Evolutionary conservation across 2,888 invertebrate species (phyloP).

Genomic region (Sminthurides aquaticus): DNA sequence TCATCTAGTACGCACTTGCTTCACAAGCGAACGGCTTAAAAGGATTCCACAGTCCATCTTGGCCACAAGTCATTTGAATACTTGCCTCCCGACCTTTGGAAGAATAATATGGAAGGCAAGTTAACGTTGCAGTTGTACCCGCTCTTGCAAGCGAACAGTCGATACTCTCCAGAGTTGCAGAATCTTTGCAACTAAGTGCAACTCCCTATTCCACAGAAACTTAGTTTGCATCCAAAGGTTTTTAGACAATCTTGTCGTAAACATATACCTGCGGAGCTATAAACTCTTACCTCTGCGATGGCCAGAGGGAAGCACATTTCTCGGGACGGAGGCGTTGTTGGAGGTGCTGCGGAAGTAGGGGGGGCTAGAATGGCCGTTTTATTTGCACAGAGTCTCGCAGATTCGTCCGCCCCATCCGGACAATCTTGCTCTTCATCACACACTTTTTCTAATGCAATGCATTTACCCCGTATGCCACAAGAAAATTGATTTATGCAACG

Average conservation of each 20-base stretch:
- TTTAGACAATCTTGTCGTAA: background rate
- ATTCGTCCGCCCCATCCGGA: conserved; percentile 1
- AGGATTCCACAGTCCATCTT: conserved; percentile 12
- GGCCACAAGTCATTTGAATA: conserved; percentile 12
- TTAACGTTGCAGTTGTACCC: background rate
- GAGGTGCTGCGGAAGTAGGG: background rate
- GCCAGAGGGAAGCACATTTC: background rate
- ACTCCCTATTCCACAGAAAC: conserved; percentile 6
- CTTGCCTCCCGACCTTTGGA: background rate
- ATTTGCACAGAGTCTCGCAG: background rate
- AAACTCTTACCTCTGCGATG: background rate
- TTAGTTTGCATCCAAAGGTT: background rate
- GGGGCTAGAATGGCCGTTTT: background rate
- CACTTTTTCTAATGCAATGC: background rate
- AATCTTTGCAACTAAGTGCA: background rate
- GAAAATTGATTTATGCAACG: background rate
- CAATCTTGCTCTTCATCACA: conserved; percentile 3
- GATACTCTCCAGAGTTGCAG: background rate
- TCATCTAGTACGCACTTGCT: conserved; percentile 1
- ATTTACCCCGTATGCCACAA: conserved; percentile 8
- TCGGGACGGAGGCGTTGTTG: background rate
- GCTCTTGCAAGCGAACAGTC: background rate
- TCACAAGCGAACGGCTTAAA: conserved; percentile 10
- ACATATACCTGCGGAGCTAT: too few relatives aligned
- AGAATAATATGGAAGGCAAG: conserved; percentile 3